Evolutionary conservation across 2,113 vertebrate genomes (phyloP).

Genomic region (Prunella fulvescens): DNA sequence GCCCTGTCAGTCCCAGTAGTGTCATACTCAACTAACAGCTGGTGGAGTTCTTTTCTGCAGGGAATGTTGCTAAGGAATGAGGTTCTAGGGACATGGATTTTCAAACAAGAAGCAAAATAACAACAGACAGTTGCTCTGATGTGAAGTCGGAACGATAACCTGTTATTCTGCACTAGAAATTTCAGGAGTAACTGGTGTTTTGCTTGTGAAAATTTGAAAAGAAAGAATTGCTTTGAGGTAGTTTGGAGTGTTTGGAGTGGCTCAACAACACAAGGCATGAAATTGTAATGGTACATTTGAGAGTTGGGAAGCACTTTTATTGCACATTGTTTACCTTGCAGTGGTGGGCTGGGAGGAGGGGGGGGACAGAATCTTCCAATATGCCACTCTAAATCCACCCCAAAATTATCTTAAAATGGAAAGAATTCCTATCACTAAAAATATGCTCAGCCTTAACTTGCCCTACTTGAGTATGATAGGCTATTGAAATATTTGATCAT

Average conservation of each 20-base stretch:
- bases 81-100: neutral
- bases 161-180: neutral
- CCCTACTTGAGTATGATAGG: neutral
- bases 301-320: neutral
- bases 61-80: neutral
- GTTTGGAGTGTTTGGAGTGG: neutral
- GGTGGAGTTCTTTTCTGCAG: neutral
- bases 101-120: neutral
- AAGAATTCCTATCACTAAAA: neutral
- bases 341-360: rapidly evolving
- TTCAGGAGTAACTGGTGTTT: neutral
- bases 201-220: neutral
- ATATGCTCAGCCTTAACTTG: neutral
- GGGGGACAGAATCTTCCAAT: rapidly evolving
- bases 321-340: neutral
- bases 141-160: neutral
- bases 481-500: neutral
- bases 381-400: neutral
- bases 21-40: neutral
- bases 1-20: neutral
- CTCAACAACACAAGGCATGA: neutral
- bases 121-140: neutral
- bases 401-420: neutral
- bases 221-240: neutral
- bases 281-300: neutral